Base-by-base conservation (phyloP, 2,113 vertebrate genomes). In the Pogonocichla stellata region DNA sequence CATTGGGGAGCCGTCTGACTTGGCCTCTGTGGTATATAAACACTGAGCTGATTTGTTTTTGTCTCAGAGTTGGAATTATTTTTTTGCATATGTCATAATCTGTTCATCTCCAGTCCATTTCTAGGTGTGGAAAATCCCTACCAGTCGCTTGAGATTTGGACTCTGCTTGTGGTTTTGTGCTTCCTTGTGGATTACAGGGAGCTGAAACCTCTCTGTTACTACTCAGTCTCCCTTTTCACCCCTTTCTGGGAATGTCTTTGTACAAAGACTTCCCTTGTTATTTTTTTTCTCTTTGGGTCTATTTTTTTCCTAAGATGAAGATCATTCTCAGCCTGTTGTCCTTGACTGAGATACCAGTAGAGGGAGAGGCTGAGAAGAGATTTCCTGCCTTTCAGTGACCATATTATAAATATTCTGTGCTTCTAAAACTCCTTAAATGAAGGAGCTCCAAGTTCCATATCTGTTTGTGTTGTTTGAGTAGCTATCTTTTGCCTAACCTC, bases 21-120 rank as follows among this genome's bases (percentile, higher is more conserved):
- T 89, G 71, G 80, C 78, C 72, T 86, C 82, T 60, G 25, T 82
- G 75, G 51, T 65, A 8, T 54, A 87, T 47, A 75, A 92, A n/a
- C 43, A 42, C 38, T 64, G 34, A 88, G 45, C 28, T 67, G 69
- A 73, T 88, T 65, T 64, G 25, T 2, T 93, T 93, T 94, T 66
- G 19, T 72, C 73, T 91, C 74, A 25, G 74, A 90, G 34, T 9
- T 93, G 53, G 72, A 95, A 51, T 93, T 88, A 12, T 78, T 74
- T 74, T 83, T 65, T 69, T 71, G 36, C 51, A 86, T 67, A 71
- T 93, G 51, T 18, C 56, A 36, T 82, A 64, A 90, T 92, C 57
- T 84, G n/a, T 90, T 88, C 71, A 65, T 88, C 43, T 81, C 50
- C 51, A 84, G 81, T 66, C 71, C 72, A 45, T 77, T 95, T 91